Conservation (phyloP, 2,113 vertebrate genomes). For the Phalacrocorax brasilianus region DNA sequence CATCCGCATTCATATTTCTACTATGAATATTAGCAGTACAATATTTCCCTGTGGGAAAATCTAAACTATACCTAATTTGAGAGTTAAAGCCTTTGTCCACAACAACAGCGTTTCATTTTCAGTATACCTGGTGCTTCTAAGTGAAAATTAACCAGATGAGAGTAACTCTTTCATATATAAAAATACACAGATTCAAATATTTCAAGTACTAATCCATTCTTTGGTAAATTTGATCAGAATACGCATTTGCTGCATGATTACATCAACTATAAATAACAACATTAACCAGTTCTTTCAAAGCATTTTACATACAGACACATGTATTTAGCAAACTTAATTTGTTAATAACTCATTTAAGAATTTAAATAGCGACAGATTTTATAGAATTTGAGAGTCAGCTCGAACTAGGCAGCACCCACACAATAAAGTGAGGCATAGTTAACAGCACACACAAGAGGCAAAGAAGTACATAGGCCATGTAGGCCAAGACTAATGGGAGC, state of each 20-base stretch:
- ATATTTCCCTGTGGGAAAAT: not conserved
- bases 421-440: not conserved
- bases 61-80: not conserved
- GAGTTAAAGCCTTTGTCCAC: not conserved
- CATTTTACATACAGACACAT: not conserved
- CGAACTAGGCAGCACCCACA: not conserved
- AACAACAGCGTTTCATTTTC: fast-evolving
- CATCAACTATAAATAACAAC: not conserved
- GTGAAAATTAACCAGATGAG: not conserved
- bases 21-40: not conserved
- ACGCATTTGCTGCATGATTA: not conserved
- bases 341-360: not conserved
- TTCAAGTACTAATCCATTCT: fast-evolving
- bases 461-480: not conserved
- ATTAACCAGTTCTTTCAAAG: not conserved
- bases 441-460: not conserved
- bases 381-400: not conserved
- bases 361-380: not conserved
- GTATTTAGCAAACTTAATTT: not conserved
- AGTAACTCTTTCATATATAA: not conserved
- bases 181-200: not conserved
- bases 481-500: not conserved
- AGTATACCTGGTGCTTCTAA: not conserved
- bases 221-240: not conserved
- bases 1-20: fast-evolving